These are phyloP conservation scores for Ophioninae sp. DNA, from an alignment of 2,888 invertebrate genomes.

Conservation along the genomic window DNA sequence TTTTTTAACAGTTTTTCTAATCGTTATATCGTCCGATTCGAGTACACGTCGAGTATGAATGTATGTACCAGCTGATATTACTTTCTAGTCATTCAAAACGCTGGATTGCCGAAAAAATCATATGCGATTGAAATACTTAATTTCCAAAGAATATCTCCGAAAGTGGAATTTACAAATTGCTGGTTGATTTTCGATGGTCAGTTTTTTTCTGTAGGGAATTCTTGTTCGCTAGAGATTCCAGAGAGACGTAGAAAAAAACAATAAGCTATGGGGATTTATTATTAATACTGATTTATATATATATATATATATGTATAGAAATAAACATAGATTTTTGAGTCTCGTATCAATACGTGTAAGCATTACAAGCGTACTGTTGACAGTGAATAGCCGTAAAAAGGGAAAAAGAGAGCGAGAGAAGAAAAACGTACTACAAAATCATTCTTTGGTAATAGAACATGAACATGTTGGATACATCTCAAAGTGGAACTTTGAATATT, in stretches of 20 bases:
- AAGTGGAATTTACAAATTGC: not conserved
- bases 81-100: too few species aligned
- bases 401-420: not conserved
- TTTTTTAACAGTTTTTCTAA: not conserved
- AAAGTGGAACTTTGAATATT: constrained; percentile 13
- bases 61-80: not conserved
- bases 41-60: not conserved
- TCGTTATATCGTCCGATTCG: not conserved
- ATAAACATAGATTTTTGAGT: not conserved
- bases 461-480: constrained; percentile 10
- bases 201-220: not conserved
- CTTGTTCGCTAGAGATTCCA: not conserved
- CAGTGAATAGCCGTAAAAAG: not conserved
- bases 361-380: constrained; percentile 23
- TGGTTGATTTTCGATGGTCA: not conserved
- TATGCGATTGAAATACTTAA: not conserved
- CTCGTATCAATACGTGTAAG: constrained; percentile 7
- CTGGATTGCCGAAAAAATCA: not conserved
- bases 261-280: not conserved
- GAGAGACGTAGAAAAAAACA: not conserved
- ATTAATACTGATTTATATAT: not conserved
- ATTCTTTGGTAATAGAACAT: constrained; percentile 33
- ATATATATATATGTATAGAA: constrained; percentile 3
- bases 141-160: not conserved
- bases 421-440: constrained; percentile 10